Evolutionary conservation across 2,113 vertebrate species (phyloP).

Genomic region (Excalfactoria chinensis): DNA sequence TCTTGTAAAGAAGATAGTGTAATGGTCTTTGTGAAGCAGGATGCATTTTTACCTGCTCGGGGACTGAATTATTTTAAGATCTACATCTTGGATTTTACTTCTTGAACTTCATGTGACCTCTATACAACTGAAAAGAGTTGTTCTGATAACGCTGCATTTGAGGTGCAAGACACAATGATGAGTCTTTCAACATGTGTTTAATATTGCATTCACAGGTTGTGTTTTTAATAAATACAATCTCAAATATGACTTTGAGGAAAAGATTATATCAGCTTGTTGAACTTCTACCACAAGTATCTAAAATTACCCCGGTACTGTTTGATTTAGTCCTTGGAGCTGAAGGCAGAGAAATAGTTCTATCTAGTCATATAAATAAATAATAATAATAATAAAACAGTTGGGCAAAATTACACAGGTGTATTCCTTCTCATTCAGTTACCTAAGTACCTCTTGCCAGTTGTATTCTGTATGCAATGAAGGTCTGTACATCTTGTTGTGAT

Average conservation of each 20-base stretch:
- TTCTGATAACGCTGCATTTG: background rate
- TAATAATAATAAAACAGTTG: background rate
- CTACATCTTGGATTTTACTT: background rate
- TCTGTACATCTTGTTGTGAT: background rate
- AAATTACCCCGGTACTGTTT: background rate
- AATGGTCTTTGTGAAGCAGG: background rate
- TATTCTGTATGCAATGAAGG: background rate
- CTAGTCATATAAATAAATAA: background rate
- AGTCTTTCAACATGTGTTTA: background rate
- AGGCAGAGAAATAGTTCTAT: background rate
- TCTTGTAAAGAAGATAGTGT: background rate
- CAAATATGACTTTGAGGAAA: background rate
- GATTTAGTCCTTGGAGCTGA: background rate
- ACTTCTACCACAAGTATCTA: background rate
- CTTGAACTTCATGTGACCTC: background rate
- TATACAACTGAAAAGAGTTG: background rate
- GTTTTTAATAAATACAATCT: background rate
- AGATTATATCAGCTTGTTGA: background rate
- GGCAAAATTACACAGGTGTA: background rate
- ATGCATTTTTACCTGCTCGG: background rate
- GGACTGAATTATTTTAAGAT: background rate
- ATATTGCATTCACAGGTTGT: background rate
- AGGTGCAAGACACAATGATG: background rate
- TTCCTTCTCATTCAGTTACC: background rate
- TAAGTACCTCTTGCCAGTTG: background rate